Percentiles rank a stretch among this genome's conserved stretches.
phyloP scores from a whole-genome alignment of 1,140 invertebrate genomes.

The Hermetia illucens region DNA sequence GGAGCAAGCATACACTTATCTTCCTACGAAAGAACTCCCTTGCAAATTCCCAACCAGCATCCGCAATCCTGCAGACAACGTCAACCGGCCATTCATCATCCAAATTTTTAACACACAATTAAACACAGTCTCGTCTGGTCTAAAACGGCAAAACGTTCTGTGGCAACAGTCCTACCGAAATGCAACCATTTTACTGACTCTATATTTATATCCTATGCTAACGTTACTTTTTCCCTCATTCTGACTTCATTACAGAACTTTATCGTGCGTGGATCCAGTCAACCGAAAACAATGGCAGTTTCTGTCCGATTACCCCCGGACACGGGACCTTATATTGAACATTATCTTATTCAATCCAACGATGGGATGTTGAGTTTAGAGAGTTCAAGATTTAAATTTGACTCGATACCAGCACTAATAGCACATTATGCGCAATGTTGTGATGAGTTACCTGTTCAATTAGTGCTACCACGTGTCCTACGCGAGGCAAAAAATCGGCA shows the following conservation, averaged over 20 bases:
- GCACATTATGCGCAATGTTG: slow-evolving; percentile 87
- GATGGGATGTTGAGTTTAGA: slow-evolving; percentile 72
- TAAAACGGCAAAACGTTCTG: too few relatives aligned
- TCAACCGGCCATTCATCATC: too few relatives aligned
- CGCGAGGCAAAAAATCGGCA: slow-evolving; percentile 75
- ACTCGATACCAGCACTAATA: slow-evolving; percentile 78
- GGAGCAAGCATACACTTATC: too few relatives aligned
- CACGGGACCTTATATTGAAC: slow-evolving; percentile 82
- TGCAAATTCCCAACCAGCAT: too few relatives aligned
- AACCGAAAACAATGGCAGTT: slow-evolving; percentile 83
- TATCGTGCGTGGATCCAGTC: slow-evolving; percentile 85
- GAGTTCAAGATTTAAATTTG: slow-evolving; percentile 84
- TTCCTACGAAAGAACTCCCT: too few relatives aligned
- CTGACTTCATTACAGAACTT: slow-evolving; percentile 79
- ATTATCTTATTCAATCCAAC: slow-evolving; percentile 84
- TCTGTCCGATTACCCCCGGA: slow-evolving; percentile 76
- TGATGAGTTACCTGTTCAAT: slow-evolving; percentile 85
- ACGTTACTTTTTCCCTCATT: too few relatives aligned
- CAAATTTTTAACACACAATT: too few relatives aligned
- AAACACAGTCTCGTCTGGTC: too few relatives aligned
- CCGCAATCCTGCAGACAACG: too few relatives aligned
- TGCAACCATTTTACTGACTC: too few relatives aligned
- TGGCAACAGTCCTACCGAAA: too few relatives aligned
- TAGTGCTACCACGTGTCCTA: slow-evolving; percentile 69
- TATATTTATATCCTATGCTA: too few relatives aligned